A percentile compares a stretch with the other conserved stretches of the same genome.
phyloP scores from a whole-genome alignment of 2,113 vertebrate genomes.

The Pteruthius melanotis region DNA sequence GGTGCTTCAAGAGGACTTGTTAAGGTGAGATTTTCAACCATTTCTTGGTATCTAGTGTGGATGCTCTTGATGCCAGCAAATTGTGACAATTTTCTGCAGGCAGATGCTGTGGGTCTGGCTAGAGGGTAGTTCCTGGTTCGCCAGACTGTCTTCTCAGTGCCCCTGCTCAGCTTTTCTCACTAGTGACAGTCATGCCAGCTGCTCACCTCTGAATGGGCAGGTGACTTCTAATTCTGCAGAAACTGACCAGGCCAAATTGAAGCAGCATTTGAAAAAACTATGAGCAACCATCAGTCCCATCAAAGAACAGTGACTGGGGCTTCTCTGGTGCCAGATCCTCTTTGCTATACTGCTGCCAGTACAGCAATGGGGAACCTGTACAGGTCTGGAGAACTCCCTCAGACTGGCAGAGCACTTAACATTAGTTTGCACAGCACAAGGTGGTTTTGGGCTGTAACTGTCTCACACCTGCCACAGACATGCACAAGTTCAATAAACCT shows the following conservation, averaged over 20 bases:
- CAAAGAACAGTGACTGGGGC: not conserved
- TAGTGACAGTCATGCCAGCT: not conserved
- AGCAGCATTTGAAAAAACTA: not conserved
- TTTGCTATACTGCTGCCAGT: not conserved
- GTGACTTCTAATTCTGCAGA: not conserved
- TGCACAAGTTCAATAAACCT: not conserved
- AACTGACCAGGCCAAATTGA: not conserved
- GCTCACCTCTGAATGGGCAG: not conserved
- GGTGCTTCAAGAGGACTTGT: not conserved
- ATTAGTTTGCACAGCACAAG: rapidly evolving
- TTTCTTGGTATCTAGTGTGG: not conserved
- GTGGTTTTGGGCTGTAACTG: not conserved
- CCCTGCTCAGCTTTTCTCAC: not conserved
- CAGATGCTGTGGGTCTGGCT: not conserved
- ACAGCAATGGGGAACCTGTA: not conserved
- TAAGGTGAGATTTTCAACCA: slow-evolving; percentile 26
- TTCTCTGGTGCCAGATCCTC: not conserved
- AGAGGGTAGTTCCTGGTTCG: not conserved
- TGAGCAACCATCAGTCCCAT: not conserved
- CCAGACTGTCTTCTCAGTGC: not conserved
- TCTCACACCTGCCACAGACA: not conserved
- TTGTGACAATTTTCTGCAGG: not conserved
- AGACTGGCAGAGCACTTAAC: not conserved
- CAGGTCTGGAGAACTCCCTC: not conserved
- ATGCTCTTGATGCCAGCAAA: not conserved